These are phyloP conservation scores for Nicator chloris DNA, from an alignment of 2,113 vertebrate species.

Conservation along the genomic window DNA sequence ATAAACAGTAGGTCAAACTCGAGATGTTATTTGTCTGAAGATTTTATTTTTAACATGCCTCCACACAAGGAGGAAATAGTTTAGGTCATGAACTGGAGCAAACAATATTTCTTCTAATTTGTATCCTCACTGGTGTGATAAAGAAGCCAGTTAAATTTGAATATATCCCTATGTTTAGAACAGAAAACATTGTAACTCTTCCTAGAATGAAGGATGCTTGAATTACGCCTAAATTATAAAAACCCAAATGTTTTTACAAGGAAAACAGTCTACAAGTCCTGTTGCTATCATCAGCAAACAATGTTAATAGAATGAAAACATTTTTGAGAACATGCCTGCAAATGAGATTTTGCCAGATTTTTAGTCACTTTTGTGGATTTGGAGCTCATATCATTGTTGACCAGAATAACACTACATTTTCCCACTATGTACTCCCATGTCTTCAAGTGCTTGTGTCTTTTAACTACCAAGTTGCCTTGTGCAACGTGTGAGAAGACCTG, in stretches of 20 bases:
- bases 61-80: neutral
- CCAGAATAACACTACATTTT: neutral
- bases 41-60: conserved; percentile 20
- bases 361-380: neutral
- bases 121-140: neutral
- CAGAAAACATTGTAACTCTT: neutral
- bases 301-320: neutral
- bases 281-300: neutral
- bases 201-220: neutral
- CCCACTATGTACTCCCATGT: rapidly evolving
- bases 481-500: neutral
- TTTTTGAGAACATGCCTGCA: neutral
- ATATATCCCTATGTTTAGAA: neutral
- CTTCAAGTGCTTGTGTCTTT: neutral
- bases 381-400: neutral
- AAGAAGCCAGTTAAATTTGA: neutral
- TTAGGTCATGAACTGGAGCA: conserved; percentile 19
- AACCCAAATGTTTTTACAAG: neutral
- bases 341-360: neutral
- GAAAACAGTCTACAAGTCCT: neutral
- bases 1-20: neutral
- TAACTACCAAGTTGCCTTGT: neutral
- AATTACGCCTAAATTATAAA: neutral
- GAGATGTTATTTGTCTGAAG: neutral
- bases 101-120: neutral